A percentile compares a stretch with the other conserved stretches of the same genome.
Evolutionary conservation across 2,113 vertebrate genomes (phyloP).

Genomic region (Dunckerocampus dactyliophorus): DNA sequence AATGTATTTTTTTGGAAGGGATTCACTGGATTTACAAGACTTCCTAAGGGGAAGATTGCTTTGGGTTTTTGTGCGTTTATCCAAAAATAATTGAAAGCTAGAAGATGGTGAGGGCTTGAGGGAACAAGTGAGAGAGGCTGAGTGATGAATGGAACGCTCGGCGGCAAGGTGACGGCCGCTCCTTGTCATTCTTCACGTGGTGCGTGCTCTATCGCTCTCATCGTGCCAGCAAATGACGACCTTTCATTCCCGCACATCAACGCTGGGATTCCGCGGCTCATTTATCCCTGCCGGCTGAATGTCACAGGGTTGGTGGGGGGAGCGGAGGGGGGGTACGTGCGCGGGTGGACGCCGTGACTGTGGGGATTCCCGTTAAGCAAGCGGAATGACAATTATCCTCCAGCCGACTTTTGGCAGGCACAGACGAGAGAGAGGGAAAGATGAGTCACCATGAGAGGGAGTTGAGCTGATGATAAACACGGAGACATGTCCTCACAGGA

Average conservation of each 20-base stretch:
- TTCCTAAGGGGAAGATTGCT: no score
- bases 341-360: constrained; percentile 38
- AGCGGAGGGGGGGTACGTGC: neutral
- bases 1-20: no score
- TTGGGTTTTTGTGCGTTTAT: no score
- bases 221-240: constrained; percentile 29
- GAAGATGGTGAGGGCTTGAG: neutral
- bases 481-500: constrained; percentile 34
- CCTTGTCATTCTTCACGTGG: constrained; percentile 8
- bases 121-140: neutral
- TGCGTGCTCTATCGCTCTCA: neutral
- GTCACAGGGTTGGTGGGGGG: constrained; percentile 24
- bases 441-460: constrained; percentile 56
- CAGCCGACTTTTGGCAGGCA: constrained; percentile 25
- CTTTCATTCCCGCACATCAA: constrained; percentile 40
- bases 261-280: constrained; percentile 40
- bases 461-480: constrained; percentile 38
- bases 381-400: constrained; percentile 57
- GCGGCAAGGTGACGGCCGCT: neutral
- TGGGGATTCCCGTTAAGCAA: constrained; percentile 52
- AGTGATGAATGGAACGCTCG: no score
- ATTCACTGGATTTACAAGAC: no score
- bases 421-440: constrained; percentile 11
- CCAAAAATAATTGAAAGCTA: neutral
- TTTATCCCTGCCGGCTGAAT: constrained; percentile 50